Percentiles rank a stretch among this genome's conserved stretches.
phyloP scores from a whole-genome alignment of 1,140 invertebrate species.

The Pinna nobilis region DNA sequence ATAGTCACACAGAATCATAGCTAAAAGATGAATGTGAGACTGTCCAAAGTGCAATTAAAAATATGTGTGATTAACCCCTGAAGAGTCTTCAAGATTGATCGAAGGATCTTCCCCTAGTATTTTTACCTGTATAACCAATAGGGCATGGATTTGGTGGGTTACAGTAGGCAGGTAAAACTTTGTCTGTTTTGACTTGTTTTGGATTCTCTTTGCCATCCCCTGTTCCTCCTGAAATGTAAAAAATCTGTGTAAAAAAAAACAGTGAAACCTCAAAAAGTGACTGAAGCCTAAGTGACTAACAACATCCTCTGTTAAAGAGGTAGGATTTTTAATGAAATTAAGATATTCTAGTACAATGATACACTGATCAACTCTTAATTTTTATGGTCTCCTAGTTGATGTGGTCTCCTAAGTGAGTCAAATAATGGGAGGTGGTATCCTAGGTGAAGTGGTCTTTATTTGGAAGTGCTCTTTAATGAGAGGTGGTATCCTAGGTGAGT shows the following conservation, averaged over 20 bases:
- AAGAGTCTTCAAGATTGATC: neutral
- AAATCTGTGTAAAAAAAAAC: conserved; percentile 6
- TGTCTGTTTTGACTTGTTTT: conserved; percentile 89
- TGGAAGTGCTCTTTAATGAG: no score
- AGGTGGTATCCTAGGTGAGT: no score
- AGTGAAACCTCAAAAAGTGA: no score
- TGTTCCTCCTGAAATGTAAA: conserved; percentile 79
- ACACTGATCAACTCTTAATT: no score
- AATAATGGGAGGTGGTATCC: no score
- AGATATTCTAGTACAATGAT: no score
- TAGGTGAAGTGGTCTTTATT: no score
- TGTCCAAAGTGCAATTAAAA: neutral
- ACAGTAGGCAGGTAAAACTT: conserved; percentile 96
- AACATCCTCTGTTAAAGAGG: no score
- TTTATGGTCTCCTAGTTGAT: no score
- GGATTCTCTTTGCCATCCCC: conserved; percentile 84
- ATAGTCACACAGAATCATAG: no score
- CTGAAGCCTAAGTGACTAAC: no score
- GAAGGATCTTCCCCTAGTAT: neutral
- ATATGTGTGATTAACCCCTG: neutral
- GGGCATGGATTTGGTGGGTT: conserved; percentile 99
- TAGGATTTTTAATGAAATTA: neutral
- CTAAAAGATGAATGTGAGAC: neutral
- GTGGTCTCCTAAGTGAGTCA: no score
- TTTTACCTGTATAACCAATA: conserved; percentile 77